Conservation (phyloP, 2,888 invertebrate genomes). For the Spisula subtruncata region DNA sequence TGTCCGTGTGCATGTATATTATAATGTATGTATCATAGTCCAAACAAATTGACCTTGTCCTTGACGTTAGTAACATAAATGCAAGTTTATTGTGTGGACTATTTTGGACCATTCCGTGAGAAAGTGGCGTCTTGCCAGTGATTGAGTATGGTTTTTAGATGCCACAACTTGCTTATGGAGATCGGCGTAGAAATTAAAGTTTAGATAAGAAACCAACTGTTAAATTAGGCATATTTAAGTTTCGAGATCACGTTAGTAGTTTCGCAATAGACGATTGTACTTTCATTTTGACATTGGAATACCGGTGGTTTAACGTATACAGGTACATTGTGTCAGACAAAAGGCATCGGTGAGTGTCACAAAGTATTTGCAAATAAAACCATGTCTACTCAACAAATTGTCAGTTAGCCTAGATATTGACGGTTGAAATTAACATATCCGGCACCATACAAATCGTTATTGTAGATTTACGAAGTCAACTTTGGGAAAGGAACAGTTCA, state of each 20-base stretch:
- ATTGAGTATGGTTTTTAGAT: no score
- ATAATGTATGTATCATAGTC: background rate
- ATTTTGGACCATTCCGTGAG: no score
- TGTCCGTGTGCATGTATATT: background rate
- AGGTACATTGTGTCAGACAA: no score
- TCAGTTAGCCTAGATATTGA: background rate
- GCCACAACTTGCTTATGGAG: no score
- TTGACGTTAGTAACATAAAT: no score
- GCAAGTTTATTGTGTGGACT: no score
- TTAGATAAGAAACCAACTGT: background rate
- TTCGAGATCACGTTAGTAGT: no score
- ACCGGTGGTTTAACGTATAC: background rate
- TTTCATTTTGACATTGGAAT: background rate
- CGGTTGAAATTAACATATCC: background rate
- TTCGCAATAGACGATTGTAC: background rate
- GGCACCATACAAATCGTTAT: background rate
- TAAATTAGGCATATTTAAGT: background rate
- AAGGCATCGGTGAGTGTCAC: background rate
- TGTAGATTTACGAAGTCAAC: no score
- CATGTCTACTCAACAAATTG: background rate
- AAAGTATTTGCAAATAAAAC: background rate
- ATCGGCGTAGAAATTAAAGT: no score
- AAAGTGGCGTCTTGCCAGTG: no score
- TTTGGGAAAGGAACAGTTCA: no score
- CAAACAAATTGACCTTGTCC: no score